These are phyloP conservation scores for Tragulus kanchil DNA, from an alignment of 2,113 vertebrate species.

Conservation along the genomic window DNA sequence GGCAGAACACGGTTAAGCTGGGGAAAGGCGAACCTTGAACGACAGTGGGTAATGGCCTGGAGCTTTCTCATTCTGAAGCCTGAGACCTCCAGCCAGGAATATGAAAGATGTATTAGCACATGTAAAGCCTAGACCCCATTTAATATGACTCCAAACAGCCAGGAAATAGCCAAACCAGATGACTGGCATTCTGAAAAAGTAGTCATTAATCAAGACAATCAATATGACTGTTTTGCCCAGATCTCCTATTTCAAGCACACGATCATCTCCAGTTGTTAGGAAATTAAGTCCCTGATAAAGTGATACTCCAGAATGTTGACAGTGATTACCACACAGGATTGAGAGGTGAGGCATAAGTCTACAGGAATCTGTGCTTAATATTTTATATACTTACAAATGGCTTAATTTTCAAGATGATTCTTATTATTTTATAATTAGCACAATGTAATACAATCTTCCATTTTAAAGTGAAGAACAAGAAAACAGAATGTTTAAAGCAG, in stretches of 20 bases:
- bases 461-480: conserved; percentile 44
- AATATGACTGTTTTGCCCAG: background rate
- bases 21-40: background rate
- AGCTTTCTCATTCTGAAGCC: background rate
- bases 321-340: background rate
- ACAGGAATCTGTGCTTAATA: background rate
- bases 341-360: background rate
- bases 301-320: background rate
- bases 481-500: conserved; percentile 43
- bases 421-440: conserved; percentile 46
- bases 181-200: background rate
- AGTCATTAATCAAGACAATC: background rate
- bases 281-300: too few species aligned
- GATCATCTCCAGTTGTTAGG: background rate
- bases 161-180: background rate
- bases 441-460: background rate
- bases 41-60: background rate
- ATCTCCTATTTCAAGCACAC: background rate
- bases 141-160: background rate
- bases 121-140: background rate
- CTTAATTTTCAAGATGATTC: conserved; percentile 48
- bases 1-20: background rate
- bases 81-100: background rate
- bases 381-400: conserved; percentile 14
- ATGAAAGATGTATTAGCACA: background rate